Conservation (phyloP, 2,797 vertebrate genomes). For the Numenius phaeopus region DNA sequence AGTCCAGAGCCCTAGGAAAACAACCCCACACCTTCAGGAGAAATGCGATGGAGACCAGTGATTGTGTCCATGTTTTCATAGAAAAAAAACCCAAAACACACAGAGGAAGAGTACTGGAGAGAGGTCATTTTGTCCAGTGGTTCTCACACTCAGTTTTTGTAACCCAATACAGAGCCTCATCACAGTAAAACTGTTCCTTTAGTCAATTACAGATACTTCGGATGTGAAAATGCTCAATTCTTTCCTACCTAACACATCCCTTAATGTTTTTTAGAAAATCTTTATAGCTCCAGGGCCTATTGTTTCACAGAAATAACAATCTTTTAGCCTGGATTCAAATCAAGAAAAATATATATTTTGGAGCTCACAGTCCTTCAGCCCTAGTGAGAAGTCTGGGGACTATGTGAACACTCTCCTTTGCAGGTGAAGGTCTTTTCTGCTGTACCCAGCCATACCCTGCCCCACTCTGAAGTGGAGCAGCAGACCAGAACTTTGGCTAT, state of each 20-base stretch:
- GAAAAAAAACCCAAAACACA: background rate
- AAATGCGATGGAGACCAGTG: background rate
- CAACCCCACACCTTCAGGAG: background rate
- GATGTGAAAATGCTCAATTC: background rate
- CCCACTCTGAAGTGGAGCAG: background rate
- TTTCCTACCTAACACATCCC: background rate
- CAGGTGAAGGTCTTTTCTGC: background rate
- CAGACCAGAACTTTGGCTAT: background rate
- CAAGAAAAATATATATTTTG: constrained; percentile 24
- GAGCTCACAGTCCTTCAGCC: background rate
- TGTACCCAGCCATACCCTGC: background rate
- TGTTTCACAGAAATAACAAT: background rate
- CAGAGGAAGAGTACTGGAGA: background rate
- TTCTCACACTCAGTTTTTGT: constrained; percentile 10
- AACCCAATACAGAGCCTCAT: background rate
- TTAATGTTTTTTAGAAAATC: background rate
- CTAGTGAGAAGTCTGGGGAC: background rate
- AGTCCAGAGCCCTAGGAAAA: background rate
- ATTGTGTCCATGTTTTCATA: background rate
- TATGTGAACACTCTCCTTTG: background rate
- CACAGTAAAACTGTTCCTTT: constrained; percentile 3
- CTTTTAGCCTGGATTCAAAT: constrained; percentile 20
- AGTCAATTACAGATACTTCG: background rate
- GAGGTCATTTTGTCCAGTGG: constrained; percentile 13
- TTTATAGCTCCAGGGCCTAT: background rate